These are phyloP conservation scores for Xylocopa sonorina DNA, from an alignment of 1,140 invertebrate species.

Conservation along the genomic window DNA sequence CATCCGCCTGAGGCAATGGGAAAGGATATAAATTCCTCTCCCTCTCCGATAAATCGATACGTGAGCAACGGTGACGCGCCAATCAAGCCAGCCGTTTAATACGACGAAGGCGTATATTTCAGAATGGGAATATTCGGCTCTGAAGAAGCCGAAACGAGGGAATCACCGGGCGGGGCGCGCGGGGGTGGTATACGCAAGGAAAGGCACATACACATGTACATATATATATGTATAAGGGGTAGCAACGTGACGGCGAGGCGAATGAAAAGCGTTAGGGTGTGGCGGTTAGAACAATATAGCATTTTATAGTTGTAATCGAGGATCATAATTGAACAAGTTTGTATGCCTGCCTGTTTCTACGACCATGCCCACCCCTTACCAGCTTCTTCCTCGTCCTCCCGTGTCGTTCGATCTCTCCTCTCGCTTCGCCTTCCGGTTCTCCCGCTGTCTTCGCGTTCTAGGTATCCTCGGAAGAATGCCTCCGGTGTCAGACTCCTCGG, in stretches of 20 bases:
- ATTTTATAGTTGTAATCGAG: slow-evolving; percentile 78
- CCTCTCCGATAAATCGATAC: slow-evolving; percentile 54
- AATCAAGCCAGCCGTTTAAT: slow-evolving; percentile 53
- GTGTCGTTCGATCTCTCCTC: neutral
- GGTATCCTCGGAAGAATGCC: slow-evolving; percentile 77
- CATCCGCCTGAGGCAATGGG: slow-evolving; percentile 47
- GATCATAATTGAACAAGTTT: slow-evolving; percentile 76
- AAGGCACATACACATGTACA: too few species aligned
- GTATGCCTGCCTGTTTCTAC: slow-evolving; percentile 72
- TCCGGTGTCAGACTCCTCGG: slow-evolving; percentile 72
- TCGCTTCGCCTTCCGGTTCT: neutral
- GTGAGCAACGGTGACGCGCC: slow-evolving; percentile 52
- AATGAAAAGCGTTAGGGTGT: slow-evolving; percentile 54
- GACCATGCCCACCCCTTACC: slow-evolving; percentile 45
- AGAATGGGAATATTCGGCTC: slow-evolving; percentile 45
- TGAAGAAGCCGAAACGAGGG: slow-evolving; percentile 45
- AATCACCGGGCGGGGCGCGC: neutral
- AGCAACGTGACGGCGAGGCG: slow-evolving; percentile 26
- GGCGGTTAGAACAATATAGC: slow-evolving; percentile 72
- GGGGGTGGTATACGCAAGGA: neutral
- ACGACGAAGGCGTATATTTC: slow-evolving; percentile 52
- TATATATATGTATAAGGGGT: too few species aligned
- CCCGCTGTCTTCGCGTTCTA: slow-evolving; percentile 10
- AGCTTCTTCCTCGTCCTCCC: slow-evolving; percentile 54
- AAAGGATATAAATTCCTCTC: slow-evolving; percentile 54